Percentiles rank a stretch among this genome's conserved stretches.
phyloP scores from a whole-genome alignment of 2,888 invertebrate species.

The Chloroclystis v-ata region DNA sequence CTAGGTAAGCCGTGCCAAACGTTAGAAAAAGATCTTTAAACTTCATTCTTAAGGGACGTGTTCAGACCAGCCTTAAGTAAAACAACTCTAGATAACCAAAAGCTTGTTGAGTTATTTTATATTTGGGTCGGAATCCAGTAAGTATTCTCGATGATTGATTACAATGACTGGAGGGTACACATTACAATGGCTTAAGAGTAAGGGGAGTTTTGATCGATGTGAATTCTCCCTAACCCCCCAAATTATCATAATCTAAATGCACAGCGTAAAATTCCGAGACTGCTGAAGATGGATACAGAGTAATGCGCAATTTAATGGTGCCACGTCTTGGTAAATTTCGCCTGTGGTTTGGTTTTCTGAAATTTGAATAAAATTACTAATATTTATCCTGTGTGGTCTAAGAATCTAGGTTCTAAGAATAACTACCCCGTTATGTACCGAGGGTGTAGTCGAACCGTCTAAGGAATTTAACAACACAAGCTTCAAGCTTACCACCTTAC shows the following conservation, averaged over 20 bases:
- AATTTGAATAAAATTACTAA: no score
- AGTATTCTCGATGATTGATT: constrained; percentile 29
- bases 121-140: constrained; percentile 22
- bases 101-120: constrained; percentile 9
- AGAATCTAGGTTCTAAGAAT: no score
- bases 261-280: constrained; percentile 10
- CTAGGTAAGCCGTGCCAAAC: no score
- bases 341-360: no score
- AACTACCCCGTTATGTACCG: no score
- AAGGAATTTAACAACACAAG: no score
- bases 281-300: constrained; percentile 11
- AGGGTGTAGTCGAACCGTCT: no score
- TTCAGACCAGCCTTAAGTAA: background rate
- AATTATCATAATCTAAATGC: constrained; percentile 24
- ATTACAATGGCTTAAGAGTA: constrained; percentile 23
- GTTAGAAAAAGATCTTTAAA: no score
- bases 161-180: constrained; percentile 30
- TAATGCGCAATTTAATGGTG: background rate
- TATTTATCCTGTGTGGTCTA: no score
- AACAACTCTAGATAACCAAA: constrained; percentile 2
- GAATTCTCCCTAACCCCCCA: constrained; percentile 11
- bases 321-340: background rate
- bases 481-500: no score
- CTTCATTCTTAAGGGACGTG: no score
- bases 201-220: constrained; percentile 23